phyloP scores from a whole-genome alignment of 1,140 invertebrate species.

The Trypoxylus dichotomus region DNA sequence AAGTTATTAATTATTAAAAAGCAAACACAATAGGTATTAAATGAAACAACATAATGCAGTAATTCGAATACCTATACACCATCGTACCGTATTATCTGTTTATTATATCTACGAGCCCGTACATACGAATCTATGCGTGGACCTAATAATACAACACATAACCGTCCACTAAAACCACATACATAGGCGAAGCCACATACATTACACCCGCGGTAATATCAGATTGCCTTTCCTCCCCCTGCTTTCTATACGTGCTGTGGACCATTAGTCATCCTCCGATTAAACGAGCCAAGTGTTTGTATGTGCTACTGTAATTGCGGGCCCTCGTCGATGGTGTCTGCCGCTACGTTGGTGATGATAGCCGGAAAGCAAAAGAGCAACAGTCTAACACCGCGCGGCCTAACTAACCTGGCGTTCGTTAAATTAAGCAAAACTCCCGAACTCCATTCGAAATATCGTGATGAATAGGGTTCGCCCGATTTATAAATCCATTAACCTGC shows the following conservation, averaged over 20 bases:
- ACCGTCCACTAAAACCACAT: not conserved
- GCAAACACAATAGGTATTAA: not conserved
- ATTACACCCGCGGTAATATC: not conserved
- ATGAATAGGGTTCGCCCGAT: not conserved
- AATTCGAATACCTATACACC: not conserved
- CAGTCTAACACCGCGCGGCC: not conserved
- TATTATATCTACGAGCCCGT: not conserved
- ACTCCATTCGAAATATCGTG: not conserved
- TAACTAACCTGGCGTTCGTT: not conserved
- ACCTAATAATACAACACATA: not conserved
- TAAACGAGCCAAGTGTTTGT: not conserved
- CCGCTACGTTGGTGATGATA: not conserved
- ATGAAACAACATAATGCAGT: not conserved
- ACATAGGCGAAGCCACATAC: not conserved
- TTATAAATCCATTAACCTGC: not conserved
- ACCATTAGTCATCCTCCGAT: slow-evolving; percentile 5
- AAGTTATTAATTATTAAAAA: not conserved
- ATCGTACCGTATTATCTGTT: not conserved
- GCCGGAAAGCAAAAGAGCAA: not conserved
- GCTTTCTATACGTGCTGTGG: not conserved
- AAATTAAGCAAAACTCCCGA: not conserved
- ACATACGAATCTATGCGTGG: not conserved
- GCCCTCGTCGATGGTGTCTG: not conserved
- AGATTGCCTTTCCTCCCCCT: not conserved
- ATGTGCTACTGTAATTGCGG: not conserved